Conservation (phyloP, 2,113 vertebrate species). For the Caloenas nicobarica region DNA sequence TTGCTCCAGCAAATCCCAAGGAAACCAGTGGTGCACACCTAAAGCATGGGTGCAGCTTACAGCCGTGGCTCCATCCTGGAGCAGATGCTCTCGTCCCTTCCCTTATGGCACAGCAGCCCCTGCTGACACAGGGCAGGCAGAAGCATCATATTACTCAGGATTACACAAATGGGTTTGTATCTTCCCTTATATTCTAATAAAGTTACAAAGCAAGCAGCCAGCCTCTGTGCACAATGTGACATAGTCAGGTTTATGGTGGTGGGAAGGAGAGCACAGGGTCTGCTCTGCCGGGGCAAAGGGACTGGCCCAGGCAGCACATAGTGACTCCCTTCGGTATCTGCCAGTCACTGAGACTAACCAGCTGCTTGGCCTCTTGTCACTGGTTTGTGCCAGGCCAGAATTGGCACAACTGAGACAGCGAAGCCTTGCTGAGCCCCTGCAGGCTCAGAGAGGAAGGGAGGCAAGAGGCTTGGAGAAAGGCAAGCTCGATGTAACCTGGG, state of each 20-base stretch:
- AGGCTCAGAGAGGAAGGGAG: not conserved
- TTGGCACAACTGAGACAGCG: not conserved
- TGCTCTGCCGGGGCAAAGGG: not conserved
- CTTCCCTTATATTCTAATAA: not conserved
- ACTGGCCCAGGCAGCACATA: accelerated
- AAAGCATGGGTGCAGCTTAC: not conserved
- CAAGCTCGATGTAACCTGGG: not conserved
- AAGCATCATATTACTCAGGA: accelerated
- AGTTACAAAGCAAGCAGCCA: not conserved
- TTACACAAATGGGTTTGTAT: accelerated
- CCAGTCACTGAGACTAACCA: accelerated
- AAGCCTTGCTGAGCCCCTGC: not conserved
- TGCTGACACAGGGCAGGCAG: not conserved
- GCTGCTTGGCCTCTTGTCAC: not conserved
- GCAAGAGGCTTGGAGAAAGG: not conserved
- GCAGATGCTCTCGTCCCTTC: not conserved
- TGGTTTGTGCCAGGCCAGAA: not conserved
- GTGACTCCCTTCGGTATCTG: too few relatives aligned
- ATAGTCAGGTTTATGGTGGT: accelerated
- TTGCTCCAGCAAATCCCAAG: not conserved
- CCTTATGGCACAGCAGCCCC: not conserved
- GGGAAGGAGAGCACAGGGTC: not conserved
- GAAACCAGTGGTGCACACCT: not conserved
- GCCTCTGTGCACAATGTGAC: not conserved
- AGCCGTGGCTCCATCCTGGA: not conserved